Base-by-base conservation (phyloP, 35 echinoderm and acorn worm genomes). In the Ptychodera flava region DNA sequence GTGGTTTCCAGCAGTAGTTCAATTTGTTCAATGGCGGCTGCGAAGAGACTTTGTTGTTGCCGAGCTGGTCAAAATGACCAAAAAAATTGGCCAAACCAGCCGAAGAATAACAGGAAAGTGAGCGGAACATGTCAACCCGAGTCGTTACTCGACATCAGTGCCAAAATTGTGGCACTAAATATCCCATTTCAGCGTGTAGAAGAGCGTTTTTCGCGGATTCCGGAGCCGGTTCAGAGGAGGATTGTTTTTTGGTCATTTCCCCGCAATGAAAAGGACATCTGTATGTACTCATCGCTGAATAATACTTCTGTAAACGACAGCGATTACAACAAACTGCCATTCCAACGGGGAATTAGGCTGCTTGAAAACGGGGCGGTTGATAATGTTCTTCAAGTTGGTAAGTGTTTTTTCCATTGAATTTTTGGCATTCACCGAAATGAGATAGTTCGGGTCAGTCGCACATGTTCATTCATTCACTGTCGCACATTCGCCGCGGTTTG, bases 151-250 rank as follows among this genome's bases (percentile, higher is more conserved):
- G 96, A 99, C 91, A 94, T 99, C 82, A 99, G 96, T 87, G 96
- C 96, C 79, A 99, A 99, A 85, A 90, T 99, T 92, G 96, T 99
- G 77, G 96, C 96, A 16, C 86, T 93, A 81, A 94, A 99, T 94
- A 99, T 99, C 89, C 96, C 96, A 82, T 99, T 99, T 92, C 96
- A 99, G 86, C 92, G 94, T 90, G 96, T 99, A 79, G 96, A 99
- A 83, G 96, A 99, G 81, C 79, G 96, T 79, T 99, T 91, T 99
- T 99, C 96, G 79, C 92, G 96, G 33, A 99, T 99, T 88, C 96
- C 96, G 79, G 96, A 99, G 89, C 96, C 96, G 33, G 96, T 99
- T 35, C 96, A 99, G 88, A 99, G 89, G 82, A 90, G 91, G 88
- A 99, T 99, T 86, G 96, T 99, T 77, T 99, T 90, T 86, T 99